Base-by-base conservation (phyloP, 2,888 invertebrate species). In the Sarcophaga rosellei region DNA sequence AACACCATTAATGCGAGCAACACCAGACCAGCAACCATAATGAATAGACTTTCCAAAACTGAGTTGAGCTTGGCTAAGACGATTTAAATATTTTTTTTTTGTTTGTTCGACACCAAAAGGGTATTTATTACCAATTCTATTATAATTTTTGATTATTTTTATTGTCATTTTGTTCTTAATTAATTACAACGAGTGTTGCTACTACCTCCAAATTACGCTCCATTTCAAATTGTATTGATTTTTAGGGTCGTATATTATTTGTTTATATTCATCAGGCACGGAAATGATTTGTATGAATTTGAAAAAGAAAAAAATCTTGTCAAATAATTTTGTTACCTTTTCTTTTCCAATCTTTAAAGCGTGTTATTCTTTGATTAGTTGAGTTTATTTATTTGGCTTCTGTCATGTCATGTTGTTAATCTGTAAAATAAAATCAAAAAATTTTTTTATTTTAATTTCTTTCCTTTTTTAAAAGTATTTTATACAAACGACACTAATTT, bases 231-330 rank as follows among this genome's bases (percentile, higher is more conserved):
- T 57, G 15, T 17, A 47, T 62, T 11, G 44, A 21, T 80, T 68
- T 47, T 15, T 80, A 8, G 3, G 74, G 21, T 68, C 75, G 17
- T 68, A 63, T 23, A 74, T 61, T 59, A 35, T 63, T 63, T 21
- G n/a, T n/a, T 45, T 61, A 20, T 21, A 45, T 23, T 75, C 74
- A 69, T 81, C 74, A 20, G 45, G 53, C 66, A 82, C 76, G 70
- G 76, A 82, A 82, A 77, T 82, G 69, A 82, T 35, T 35, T 72
- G 68, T 53, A 68, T 75, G 47, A 62, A 61, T 75, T 81, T 68
- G 68, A 69, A 63, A 25, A 10, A n/a, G n/a, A n/a, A 53, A 15
- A 12, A 15, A 53, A 1, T 53, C 4, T 57, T 53, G 25, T 45
- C 68, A 70, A 8, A 23, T 76, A 63, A 81, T 78, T 69, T 57